A percentile compares a stretch with the other conserved stretches of the same genome.
Evolutionary conservation across 2,113 vertebrate genomes (phyloP).

Genomic region (Tragelaphus imberbis): DNA sequence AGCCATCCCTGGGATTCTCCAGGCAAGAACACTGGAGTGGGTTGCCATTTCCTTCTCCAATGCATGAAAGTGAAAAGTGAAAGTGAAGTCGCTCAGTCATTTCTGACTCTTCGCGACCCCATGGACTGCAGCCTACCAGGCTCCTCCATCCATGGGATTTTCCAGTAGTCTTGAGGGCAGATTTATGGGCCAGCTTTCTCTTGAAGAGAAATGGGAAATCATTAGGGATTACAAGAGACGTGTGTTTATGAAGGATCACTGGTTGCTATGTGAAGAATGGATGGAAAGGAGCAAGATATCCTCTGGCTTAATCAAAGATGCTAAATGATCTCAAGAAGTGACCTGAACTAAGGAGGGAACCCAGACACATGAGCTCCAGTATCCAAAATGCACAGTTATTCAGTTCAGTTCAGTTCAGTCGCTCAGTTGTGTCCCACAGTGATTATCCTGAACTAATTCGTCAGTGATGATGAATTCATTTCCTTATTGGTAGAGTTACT

Average conservation of each 20-base stretch:
- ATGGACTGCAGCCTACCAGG: too few relatives aligned
- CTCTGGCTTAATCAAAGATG: background rate
- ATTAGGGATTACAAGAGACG: background rate
- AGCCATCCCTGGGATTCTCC: too few relatives aligned
- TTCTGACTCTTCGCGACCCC: too few relatives aligned
- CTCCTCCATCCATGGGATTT: too few relatives aligned
- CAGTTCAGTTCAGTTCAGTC: too few relatives aligned
- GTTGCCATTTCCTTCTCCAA: too few relatives aligned
- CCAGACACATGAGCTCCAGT: background rate
- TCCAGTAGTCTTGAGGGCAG: rapidly evolving
- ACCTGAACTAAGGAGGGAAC: background rate
- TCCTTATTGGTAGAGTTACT: background rate
- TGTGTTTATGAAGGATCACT: background rate
- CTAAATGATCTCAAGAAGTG: background rate
- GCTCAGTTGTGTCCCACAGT: background rate
- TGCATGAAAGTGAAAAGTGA: too few relatives aligned
- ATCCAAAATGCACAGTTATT: background rate
- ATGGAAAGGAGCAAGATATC: background rate
- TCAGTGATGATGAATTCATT: background rate
- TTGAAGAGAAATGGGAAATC: background rate
- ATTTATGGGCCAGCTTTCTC: background rate
- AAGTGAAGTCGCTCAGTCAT: too few relatives aligned
- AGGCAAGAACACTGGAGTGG: too few relatives aligned
- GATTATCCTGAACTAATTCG: background rate
- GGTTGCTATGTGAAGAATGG: background rate